phyloP scores from a whole-genome alignment of 1,140 invertebrate species.

The Euura saliciscinereae region DNA sequence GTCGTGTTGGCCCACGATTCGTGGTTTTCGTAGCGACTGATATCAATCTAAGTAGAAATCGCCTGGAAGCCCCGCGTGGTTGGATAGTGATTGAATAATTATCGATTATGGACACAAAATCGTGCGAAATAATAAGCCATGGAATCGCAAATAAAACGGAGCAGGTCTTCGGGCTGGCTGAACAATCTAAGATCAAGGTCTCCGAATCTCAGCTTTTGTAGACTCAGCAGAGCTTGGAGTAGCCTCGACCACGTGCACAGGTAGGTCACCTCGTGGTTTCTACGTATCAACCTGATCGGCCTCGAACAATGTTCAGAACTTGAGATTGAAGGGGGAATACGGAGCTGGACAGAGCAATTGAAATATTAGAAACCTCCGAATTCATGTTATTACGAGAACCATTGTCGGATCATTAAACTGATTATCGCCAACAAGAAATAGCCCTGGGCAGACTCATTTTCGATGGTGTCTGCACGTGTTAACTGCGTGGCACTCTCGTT shows the following conservation, averaged over 20 bases:
- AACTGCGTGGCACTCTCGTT: not conserved
- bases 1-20: too few relatives aligned
- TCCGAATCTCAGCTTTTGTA: not conserved
- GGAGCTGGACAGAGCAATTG: not conserved
- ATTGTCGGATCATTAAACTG: not conserved
- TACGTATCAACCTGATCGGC: too few relatives aligned
- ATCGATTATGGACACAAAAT: too few relatives aligned
- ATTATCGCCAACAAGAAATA: not conserved
- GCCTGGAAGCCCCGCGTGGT: too few relatives aligned
- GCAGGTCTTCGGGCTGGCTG: constrained; percentile 3
- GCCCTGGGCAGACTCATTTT: not conserved
- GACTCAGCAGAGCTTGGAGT: constrained; percentile 6
- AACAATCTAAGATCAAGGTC: constrained; percentile 4
- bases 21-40: too few relatives aligned
- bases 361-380: not conserved
- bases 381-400: not conserved
- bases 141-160: not conserved
- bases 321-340: too few relatives aligned
- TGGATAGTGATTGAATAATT: too few relatives aligned
- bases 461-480: not conserved
- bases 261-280: not conserved
- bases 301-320: too few relatives aligned
- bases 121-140: too few relatives aligned
- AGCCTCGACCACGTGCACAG: constrained; percentile 12
- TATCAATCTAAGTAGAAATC: too few relatives aligned